A percentile compares a stretch with the other conserved stretches of the same genome.
These are phyloP conservation scores for Margarornis squamiger DNA, from an alignment of 2,797 vertebrate species.

Conservation along the genomic window DNA sequence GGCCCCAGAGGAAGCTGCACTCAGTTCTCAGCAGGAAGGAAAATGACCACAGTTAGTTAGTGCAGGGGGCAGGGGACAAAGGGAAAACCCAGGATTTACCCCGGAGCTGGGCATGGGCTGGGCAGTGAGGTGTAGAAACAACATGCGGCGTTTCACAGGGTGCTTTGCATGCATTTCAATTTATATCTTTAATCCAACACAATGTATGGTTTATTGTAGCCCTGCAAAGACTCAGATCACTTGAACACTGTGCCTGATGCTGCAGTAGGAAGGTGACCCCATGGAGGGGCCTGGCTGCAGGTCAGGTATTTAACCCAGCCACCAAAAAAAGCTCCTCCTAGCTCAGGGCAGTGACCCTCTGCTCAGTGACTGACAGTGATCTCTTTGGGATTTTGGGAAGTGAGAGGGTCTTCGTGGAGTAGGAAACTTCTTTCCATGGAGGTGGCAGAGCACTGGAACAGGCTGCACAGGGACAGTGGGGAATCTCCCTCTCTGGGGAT, in stretches of 20 bases:
- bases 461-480: too few species aligned
- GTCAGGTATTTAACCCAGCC: neutral
- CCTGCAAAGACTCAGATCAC: neutral
- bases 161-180: neutral
- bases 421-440: neutral
- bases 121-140: neutral
- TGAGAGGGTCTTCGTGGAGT: neutral
- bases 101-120: neutral
- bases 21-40: conserved; percentile 71
- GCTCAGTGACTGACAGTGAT: too few species aligned
- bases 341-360: too few species aligned
- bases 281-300: neutral
- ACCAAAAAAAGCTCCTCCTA: neutral
- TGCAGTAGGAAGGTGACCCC: neutral
- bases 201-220: neutral
- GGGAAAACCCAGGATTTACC: neutral
- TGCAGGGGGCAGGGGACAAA: conserved; percentile 32
- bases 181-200: neutral
- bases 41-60: conserved; percentile 67
- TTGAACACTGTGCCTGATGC: neutral
- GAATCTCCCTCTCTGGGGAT: too few species aligned
- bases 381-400: neutral
- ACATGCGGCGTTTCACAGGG: neutral
- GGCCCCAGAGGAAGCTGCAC: conserved; percentile 71
- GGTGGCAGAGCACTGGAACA: too few species aligned